Evolutionary conservation across 2,113 vertebrate species (phyloP).

Genomic region (Herpailurus yagouaroundi): DNA sequence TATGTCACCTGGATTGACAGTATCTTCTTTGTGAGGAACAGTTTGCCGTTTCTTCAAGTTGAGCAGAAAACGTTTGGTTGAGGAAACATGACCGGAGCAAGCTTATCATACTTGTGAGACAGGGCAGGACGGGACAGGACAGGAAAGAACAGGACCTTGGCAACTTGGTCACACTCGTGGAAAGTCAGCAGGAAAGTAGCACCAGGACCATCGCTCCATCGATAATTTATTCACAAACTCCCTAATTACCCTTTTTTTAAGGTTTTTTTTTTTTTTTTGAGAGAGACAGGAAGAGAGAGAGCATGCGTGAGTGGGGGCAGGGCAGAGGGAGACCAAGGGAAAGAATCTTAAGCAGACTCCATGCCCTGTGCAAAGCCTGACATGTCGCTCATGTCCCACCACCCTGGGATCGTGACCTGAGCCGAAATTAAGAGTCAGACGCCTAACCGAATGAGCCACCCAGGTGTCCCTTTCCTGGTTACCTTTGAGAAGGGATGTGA

Average conservation of each 20-base stretch:
- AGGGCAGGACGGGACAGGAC: neutral
- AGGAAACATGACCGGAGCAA: neutral
- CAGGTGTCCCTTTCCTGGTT: too few relatives aligned
- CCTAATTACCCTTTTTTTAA: neutral
- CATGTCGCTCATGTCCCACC: too few relatives aligned
- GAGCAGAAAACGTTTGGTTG: neutral
- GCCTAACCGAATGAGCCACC: too few relatives aligned
- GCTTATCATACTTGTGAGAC: neutral
- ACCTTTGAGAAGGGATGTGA: neutral
- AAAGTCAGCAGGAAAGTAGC: neutral
- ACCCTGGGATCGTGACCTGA: too few relatives aligned
- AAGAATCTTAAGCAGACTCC: too few relatives aligned
- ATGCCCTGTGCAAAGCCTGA: too few relatives aligned
- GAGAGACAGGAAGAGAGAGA: too few relatives aligned
- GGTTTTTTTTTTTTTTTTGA: too few relatives aligned
- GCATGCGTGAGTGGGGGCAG: too few relatives aligned
- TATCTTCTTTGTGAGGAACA: neutral
- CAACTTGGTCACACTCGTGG: neutral
- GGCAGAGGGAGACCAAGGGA: too few relatives aligned
- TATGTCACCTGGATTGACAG: too few relatives aligned
- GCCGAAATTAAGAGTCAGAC: too few relatives aligned
- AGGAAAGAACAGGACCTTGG: neutral
- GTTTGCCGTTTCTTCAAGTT: neutral
- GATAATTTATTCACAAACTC: neutral
- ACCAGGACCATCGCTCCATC: fast-evolving